A percentile compares a stretch with the other conserved stretches of the same genome.
These are phyloP conservation scores for Oryzias woworae DNA, from an alignment of 2,113 vertebrate species.

Conservation along the genomic window DNA sequence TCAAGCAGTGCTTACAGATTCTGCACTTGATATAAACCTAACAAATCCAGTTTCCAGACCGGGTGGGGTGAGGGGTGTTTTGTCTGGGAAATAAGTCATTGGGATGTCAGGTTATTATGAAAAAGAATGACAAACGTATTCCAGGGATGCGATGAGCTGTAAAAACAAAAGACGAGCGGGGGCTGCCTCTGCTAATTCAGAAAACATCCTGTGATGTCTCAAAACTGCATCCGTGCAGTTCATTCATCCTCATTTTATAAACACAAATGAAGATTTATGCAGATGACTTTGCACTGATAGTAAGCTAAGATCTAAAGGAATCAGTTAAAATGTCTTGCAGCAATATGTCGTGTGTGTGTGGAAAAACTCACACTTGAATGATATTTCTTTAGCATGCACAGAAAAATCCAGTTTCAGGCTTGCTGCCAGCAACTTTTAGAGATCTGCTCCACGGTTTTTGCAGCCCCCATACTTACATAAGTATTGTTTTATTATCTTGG, in stretches of 20 bases:
- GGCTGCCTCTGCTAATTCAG: too few relatives aligned
- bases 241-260: not conserved
- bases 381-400: conserved; percentile 2
- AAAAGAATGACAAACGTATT: conserved; percentile 26
- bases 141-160: not conserved
- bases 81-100: conserved; percentile 6
- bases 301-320: not conserved
- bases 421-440: conserved; percentile 6
- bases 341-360: too few relatives aligned
- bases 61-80: not conserved
- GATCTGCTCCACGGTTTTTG: conserved; percentile 2
- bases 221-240: not conserved
- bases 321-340: not conserved
- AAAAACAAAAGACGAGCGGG: not conserved
- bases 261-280: not conserved
- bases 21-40: not conserved
- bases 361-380: not conserved
- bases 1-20: conserved; percentile 21
- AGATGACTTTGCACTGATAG: not conserved
- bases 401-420: not conserved
- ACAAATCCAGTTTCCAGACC: not conserved
- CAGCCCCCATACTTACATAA: not conserved
- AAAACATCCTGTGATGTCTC: not conserved
- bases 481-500: conserved; percentile 7
- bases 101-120: conserved; percentile 8